Percentiles rank a stretch among this genome's conserved stretches.
These are phyloP conservation scores for Adrianichthys oophorus DNA, from an alignment of 2,797 vertebrate genomes.

Conservation along the genomic window DNA sequence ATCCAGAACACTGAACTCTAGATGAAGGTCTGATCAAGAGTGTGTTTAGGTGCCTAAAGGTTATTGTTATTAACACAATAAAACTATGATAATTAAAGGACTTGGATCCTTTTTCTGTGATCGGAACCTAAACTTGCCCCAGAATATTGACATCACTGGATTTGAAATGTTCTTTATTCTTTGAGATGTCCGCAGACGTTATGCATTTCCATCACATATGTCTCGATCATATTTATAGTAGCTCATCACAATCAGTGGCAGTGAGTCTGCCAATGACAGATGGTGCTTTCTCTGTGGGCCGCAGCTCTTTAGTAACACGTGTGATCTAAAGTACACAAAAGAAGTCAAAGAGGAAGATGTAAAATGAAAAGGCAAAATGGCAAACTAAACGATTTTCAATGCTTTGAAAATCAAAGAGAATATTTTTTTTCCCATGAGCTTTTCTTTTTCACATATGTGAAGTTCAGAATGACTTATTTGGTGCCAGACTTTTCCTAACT, in stretches of 20 bases:
- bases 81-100: too few relatives aligned
- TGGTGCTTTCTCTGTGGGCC: slow-evolving; percentile 65
- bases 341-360: slow-evolving; percentile 1
- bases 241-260: slow-evolving; percentile 47
- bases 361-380: not conserved
- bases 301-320: slow-evolving; percentile 52
- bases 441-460: slow-evolving; percentile 25
- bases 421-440: not conserved
- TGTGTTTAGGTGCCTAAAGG: not conserved
- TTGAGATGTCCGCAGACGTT: slow-evolving; percentile 26
- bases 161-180: slow-evolving; percentile 9
- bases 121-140: not conserved
- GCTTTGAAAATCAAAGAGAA: slow-evolving; percentile 1
- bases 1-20: slow-evolving; percentile 38
- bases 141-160: slow-evolving; percentile 25
- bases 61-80: too few relatives aligned
- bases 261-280: slow-evolving; percentile 67
- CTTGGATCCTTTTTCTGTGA: slow-evolving; percentile 7
- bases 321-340: slow-evolving; percentile 21
- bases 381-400: slow-evolving; percentile 9
- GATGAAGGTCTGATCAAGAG: slow-evolving; percentile 38
- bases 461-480: slow-evolving; percentile 22
- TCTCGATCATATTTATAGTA: slow-evolving; percentile 68
- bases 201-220: slow-evolving; percentile 64
- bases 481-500: slow-evolving; percentile 21